Evolutionary conservation across 1,140 invertebrate genomes (phyloP).

Genomic region (Amphibalanus amphitrite): DNA sequence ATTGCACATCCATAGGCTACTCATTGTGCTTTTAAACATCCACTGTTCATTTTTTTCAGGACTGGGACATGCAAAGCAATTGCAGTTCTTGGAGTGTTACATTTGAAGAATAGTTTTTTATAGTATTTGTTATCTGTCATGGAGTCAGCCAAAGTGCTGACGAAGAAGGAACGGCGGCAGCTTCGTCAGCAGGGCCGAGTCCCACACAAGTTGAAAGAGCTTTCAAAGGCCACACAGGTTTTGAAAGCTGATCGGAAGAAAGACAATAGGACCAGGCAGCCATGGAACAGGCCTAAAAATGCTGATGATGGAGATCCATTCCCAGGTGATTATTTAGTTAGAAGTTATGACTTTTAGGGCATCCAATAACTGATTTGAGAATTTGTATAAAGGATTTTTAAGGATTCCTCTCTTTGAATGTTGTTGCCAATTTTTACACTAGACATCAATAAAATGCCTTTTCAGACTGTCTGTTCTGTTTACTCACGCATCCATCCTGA

Average conservation of each 20-base stretch:
- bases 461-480: neutral
- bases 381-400: neutral
- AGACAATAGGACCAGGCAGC: neutral
- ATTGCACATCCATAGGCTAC: no score
- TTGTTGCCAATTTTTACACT: neutral
- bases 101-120: no score
- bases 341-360: neutral
- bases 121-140: no score
- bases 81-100: no score
- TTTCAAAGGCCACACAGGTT: neutral
- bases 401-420: neutral
- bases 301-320: neutral
- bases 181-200: neutral
- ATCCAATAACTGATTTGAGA: neutral
- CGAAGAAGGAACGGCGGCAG: neutral
- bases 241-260: neutral
- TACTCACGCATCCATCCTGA: neutral
- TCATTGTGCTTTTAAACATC: no score
- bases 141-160: neutral
- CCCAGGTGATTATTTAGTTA: constrained; percentile 2
- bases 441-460: neutral
- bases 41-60: no score
- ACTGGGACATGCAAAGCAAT: no score
- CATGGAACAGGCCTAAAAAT: neutral
- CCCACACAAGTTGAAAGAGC: neutral